Evolutionary conservation across 1,140 invertebrate species (phyloP), one percentile per base, ranked within the genome.

Genomic region (Notospermus geniculatus): DNA sequence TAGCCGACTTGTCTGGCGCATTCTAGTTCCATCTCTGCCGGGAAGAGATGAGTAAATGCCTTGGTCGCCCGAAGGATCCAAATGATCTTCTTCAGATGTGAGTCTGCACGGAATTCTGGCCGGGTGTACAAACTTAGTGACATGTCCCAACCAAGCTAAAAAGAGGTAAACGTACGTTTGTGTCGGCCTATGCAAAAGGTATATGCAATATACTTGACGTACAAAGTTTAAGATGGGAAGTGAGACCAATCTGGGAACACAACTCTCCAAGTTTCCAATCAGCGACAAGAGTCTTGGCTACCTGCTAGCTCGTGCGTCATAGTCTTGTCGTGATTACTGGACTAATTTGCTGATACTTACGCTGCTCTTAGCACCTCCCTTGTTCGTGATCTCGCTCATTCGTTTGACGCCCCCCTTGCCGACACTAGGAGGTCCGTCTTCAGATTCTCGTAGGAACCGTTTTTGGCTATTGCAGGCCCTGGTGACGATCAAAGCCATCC

Each of bases 41-140:
- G 75, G 58, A 79, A 79, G 57, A 78, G 58, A 62, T 77, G 68
- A 50, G 69, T 71, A 59, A 78, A 79, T 13, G 76, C 75, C 57
- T 77, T 77, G 0, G 75, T 77, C 28, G 77, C 75, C 59, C 71
- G 59, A 32, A 78, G 58, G 15, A 79, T 61, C 73, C 74, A 77
- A 58, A 64, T 58, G 2, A 75, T 67, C 77, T 78, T 54, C 19
- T 23, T 55, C 17, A 55, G 23, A n/a, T 55, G 22, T 29, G 9
- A 25, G 28, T 55, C 22, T 27, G 53, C 13, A 5, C 53, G 2
- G 28, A 27, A 27, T 55, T 55, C 53, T 27, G 53, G 53, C 28
- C 29, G 11, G 17, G 53, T 55, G 19, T 27, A 27, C 22, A 55
- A 27, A 27, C 22, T 29, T 25, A 55, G 23, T 11, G 23, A 29